phyloP scores from a whole-genome alignment of 2,113 vertebrate species.

The Melanerpes aurifrons region DNA sequence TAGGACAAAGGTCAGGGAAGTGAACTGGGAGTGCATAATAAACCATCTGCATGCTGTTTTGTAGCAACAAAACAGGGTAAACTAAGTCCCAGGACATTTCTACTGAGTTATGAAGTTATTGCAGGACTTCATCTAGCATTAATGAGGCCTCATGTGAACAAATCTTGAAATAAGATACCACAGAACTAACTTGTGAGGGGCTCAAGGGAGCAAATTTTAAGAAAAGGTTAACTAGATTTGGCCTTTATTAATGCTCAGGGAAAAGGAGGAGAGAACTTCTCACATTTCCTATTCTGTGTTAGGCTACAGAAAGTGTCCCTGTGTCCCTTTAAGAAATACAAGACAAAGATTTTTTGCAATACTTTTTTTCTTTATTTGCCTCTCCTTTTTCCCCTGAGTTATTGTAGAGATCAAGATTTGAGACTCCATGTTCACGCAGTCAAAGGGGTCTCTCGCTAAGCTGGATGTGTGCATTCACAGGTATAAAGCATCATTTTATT shows the following conservation, averaged over 20 bases:
- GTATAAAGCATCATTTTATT: background rate
- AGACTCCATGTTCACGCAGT: background rate
- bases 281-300: background rate
- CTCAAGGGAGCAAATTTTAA: background rate
- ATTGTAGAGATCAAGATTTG: background rate
- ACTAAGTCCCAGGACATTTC: background rate
- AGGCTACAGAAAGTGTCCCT: background rate
- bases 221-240: background rate
- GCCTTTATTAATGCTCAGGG: background rate
- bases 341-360: background rate
- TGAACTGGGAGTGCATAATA: conserved; percentile 14
- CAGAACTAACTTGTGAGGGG: background rate
- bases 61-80: background rate
- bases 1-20: conserved; percentile 33
- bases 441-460: background rate
- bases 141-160: conserved; percentile 19
- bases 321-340: background rate
- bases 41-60: conserved; percentile 34
- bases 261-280: conserved; percentile 11
- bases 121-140: background rate
- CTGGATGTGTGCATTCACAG: background rate
- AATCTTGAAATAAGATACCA: conserved; percentile 11
- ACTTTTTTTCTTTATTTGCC: background rate
- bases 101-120: conserved; percentile 4
- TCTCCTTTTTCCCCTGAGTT: background rate